phyloP scores from a whole-genome alignment of 2,113 vertebrate genomes.

The Ornithorhynchus anatinus region DNA sequence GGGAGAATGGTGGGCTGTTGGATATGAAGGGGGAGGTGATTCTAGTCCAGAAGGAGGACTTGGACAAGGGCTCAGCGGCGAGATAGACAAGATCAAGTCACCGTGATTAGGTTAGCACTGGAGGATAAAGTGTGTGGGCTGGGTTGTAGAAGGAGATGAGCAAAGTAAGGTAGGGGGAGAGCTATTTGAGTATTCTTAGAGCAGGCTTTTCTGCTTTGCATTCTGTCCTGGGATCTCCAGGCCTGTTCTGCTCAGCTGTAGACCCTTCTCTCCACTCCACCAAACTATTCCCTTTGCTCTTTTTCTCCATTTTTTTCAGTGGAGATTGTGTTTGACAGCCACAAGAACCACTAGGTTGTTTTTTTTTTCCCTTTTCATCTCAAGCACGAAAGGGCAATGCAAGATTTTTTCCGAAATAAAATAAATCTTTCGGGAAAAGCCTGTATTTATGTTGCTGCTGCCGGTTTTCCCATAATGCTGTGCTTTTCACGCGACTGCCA shows the following conservation, averaged over 20 bases:
- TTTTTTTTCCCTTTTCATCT: too few species aligned
- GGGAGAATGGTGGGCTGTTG: too few species aligned
- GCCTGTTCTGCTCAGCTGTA: background rate
- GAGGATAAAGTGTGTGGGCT: too few species aligned
- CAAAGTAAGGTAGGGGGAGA: too few species aligned
- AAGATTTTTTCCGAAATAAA: slow-evolving; percentile 37
- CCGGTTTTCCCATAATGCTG: slow-evolving; percentile 1
- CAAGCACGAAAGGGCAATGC: slow-evolving; percentile 32
- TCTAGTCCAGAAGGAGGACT: too few species aligned
- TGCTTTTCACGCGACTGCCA: background rate
- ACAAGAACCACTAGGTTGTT: slow-evolving; percentile 8
- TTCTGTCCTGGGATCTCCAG: background rate
- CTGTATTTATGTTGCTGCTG: slow-evolving; percentile 14
- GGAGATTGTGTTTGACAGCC: slow-evolving; percentile 27
- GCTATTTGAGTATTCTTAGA: rapidly evolving
- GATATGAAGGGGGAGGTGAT: too few species aligned
- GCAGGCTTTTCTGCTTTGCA: background rate
- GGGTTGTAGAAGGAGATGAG: too few species aligned
- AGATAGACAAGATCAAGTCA: too few species aligned
- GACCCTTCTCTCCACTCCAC: background rate
- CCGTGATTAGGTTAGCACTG: too few species aligned
- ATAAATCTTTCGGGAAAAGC: slow-evolving; percentile 25
- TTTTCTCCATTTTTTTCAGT: background rate
- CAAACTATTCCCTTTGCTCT: background rate
- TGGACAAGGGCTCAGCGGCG: too few species aligned